A percentile compares a stretch with the other conserved stretches of the same genome.
Conservation (phyloP, 2,797 vertebrate genomes). For the Anas flavirostris region DNA sequence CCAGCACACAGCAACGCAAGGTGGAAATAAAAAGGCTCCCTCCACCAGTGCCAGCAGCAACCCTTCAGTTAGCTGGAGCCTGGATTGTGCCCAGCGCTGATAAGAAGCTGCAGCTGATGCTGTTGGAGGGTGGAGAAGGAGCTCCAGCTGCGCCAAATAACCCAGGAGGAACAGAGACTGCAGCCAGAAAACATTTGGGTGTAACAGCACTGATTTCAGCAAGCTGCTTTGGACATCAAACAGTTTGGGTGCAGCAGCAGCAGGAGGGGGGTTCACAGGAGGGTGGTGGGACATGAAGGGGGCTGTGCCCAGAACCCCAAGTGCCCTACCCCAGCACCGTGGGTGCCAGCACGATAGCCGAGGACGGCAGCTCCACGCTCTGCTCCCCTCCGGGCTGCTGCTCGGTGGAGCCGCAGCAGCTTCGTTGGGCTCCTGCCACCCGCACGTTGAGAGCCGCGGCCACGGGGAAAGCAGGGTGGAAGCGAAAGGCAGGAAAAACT, state of each 20-base stretch:
- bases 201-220: fast-evolving
- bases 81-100: conserved; percentile 30
- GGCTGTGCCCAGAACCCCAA: fast-evolving
- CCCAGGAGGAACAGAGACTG: not conserved
- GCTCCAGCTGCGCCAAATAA: conserved; percentile 36
- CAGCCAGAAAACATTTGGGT: not conserved
- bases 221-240: fast-evolving
- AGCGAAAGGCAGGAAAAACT: conserved; percentile 26
- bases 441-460: fast-evolving
- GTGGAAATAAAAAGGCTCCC: not conserved
- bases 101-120: conserved; percentile 68
- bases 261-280: fast-evolving
- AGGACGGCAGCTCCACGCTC: fast-evolving
- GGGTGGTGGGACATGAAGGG: not conserved
- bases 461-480: fast-evolving
- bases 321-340: no score
- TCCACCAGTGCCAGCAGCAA: not conserved
- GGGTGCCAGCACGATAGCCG: no score
- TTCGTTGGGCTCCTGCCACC: fast-evolving
- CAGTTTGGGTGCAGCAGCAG: not conserved
- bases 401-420: fast-evolving
- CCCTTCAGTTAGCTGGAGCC: not conserved
- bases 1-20: not conserved
- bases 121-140: conserved; percentile 7
- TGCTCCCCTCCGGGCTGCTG: fast-evolving